Conservation (phyloP, 2,797 vertebrate genomes). For the Peromyscus aztecus region DNA sequence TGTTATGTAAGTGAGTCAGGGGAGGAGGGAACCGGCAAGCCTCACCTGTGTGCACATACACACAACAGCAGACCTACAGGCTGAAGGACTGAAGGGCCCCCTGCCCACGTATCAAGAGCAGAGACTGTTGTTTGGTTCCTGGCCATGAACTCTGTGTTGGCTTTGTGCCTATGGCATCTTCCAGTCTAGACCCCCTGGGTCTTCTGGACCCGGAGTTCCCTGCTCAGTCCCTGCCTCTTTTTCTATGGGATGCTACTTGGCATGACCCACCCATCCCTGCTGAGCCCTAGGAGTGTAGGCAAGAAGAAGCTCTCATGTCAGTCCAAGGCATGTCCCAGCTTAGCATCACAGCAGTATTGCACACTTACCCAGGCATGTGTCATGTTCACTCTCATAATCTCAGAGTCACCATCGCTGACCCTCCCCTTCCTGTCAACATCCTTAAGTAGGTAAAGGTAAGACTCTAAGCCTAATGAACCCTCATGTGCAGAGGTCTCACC, state of each 20-base stretch:
- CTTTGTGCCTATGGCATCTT: background rate
- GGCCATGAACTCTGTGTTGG: background rate
- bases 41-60: rapidly evolving
- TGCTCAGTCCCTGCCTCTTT: background rate
- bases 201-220: background rate
- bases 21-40: background rate
- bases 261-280: background rate
- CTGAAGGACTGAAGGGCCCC: background rate
- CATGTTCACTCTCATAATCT: background rate
- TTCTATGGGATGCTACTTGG: background rate
- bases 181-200: background rate
- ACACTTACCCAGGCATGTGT: background rate
- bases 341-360: background rate
- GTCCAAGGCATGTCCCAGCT: background rate
- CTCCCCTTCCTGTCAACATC: background rate
- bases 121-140: background rate
- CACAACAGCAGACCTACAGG: rapidly evolving
- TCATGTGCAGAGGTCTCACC: background rate
- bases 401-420: background rate
- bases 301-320: background rate
- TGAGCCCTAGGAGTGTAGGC: background rate
- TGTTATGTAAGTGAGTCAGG: background rate
- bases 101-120: background rate
- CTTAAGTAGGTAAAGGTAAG: background rate
- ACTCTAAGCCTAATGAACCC: background rate